phyloP scores from a whole-genome alignment of 2,113 vertebrate species.

The Chascanopsetta lugubris region DNA sequence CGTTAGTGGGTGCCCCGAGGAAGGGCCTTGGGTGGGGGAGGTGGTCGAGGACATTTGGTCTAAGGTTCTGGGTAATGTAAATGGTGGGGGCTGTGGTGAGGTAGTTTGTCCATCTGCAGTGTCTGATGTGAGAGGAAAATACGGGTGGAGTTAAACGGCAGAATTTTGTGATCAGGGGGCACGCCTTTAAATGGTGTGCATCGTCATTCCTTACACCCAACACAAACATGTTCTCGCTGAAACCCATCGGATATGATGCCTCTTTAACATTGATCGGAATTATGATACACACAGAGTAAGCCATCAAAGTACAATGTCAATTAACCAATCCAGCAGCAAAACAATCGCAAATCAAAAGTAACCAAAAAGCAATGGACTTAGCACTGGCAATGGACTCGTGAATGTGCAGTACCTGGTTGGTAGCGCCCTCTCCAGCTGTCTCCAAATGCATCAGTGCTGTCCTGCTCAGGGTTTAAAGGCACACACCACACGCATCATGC shows the following conservation, averaged over 20 bases:
- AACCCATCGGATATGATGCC: not conserved
- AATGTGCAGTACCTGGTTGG: slow-evolving; percentile 93
- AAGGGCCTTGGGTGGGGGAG: slow-evolving; percentile 76
- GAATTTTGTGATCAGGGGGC: not conserved
- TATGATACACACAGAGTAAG: slow-evolving; percentile 21
- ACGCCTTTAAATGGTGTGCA: slow-evolving; percentile 4
- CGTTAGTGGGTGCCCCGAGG: slow-evolving; percentile 69
- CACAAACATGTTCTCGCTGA: slow-evolving; percentile 1
- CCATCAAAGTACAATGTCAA: slow-evolving; percentile 46
- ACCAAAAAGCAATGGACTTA: slow-evolving; percentile 66
- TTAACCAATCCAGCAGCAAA: slow-evolving; percentile 57
- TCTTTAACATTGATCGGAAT: slow-evolving; percentile 9
- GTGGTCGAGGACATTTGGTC: slow-evolving; percentile 80
- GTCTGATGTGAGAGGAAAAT: slow-evolving; percentile 68
- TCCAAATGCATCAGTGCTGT: slow-evolving; percentile 99
- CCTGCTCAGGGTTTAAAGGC: slow-evolving; percentile 95
- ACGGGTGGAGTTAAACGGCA: slow-evolving; percentile 39
- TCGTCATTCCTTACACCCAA: slow-evolving; percentile 16
- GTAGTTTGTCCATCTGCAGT: slow-evolving; percentile 97
- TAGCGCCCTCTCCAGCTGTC: slow-evolving; percentile 95
- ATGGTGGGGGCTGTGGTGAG: slow-evolving; percentile 91
- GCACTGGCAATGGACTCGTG: slow-evolving; percentile 64
- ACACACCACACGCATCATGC: slow-evolving; percentile 85
- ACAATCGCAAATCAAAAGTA: slow-evolving; percentile 58
- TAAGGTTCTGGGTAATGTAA: slow-evolving; percentile 84